These are phyloP conservation scores for Sialia sialis DNA, from an alignment of 2,113 vertebrate species.

Conservation along the genomic window DNA sequence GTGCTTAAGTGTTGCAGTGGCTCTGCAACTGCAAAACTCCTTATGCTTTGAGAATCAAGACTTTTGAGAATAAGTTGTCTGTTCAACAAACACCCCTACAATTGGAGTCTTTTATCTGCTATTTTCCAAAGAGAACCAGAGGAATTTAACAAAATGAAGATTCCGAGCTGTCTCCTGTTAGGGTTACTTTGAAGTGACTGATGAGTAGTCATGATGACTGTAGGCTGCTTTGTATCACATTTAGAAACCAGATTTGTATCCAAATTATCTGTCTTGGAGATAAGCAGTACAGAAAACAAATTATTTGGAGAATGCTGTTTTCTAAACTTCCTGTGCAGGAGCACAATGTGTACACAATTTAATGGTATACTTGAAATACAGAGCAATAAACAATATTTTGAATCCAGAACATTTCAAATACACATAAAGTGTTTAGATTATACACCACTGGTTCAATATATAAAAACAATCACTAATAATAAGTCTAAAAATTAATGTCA, in stretches of 20 bases:
- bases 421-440: not conserved
- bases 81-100: not conserved
- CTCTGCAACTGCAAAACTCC: not conserved
- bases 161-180: not conserved
- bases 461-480: not conserved
- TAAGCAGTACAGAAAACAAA: not conserved
- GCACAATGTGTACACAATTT: not conserved
- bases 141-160: not conserved
- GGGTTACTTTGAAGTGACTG: not conserved
- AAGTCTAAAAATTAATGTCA: not conserved
- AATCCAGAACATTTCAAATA: not conserved
- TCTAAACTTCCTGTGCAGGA: not conserved
- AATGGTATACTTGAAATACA: not conserved
- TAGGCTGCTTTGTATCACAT: not conserved
- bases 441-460: not conserved
- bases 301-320: not conserved
- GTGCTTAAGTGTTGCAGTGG: not conserved
- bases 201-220: not conserved
- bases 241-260: not conserved
- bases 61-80: not conserved
- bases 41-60: not conserved
- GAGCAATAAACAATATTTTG: not conserved
- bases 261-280: not conserved
- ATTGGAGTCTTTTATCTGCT: not conserved
- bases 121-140: not conserved